phyloP scores from a whole-genome alignment of 2,888 invertebrate species.

The Cheilosia pagana region DNA sequence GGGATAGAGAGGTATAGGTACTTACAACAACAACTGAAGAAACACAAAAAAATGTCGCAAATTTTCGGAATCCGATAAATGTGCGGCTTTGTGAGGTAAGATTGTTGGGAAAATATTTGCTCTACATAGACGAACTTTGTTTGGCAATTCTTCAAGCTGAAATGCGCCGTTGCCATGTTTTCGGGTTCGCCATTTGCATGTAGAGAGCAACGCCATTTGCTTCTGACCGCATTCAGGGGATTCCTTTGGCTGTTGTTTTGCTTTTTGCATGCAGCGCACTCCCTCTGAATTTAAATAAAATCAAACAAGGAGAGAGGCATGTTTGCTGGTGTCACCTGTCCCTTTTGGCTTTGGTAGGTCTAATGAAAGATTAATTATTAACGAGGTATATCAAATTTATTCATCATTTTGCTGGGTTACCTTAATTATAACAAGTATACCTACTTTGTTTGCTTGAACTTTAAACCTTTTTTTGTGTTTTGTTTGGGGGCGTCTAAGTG shows the following conservation, averaged over 20 bases:
- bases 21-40: neutral
- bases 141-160: conserved; percentile 11
- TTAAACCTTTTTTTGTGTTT: neutral
- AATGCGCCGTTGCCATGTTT: conserved; percentile 36
- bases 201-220: conserved; percentile 15
- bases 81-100: conserved; percentile 36
- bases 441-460: neutral
- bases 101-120: conserved; percentile 36
- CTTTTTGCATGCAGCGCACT: conserved; percentile 2
- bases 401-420: conserved; percentile 1
- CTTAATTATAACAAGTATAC: neutral
- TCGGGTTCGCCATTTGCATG: conserved; percentile 50
- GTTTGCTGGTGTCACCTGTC: conserved; percentile 20
- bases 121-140: conserved; percentile 24
- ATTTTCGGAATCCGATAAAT: conserved; percentile 25
- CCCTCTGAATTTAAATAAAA: conserved; percentile 23
- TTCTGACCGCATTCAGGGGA: conserved; percentile 58
- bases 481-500: neutral
- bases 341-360: conserved; percentile 23
- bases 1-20: neutral
- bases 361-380: conserved; percentile 65
- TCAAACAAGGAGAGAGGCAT: neutral
- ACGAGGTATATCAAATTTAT: conserved; percentile 15
- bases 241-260: conserved; percentile 21
- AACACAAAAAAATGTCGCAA: conserved; percentile 10